A percentile compares a stretch with the other conserved stretches of the same genome.
Conservation (phyloP, 2,888 invertebrate species). For the Aquatica leii region DNA sequence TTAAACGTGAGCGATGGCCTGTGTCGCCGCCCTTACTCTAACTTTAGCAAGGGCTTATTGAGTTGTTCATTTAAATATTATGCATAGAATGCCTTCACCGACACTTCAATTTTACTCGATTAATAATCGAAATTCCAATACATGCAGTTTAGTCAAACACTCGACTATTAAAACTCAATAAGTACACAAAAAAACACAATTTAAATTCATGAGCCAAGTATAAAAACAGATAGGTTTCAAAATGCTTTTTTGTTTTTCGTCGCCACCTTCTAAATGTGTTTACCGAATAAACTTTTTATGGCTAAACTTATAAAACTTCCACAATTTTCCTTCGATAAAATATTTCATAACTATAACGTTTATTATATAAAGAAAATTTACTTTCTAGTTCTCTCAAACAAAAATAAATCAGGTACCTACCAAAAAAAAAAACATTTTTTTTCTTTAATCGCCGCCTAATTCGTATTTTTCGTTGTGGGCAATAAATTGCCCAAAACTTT, state of each 20-base stretch:
- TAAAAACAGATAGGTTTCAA: conserved; percentile 3
- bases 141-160: too few relatives aligned
- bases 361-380: too few relatives aligned
- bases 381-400: too few relatives aligned
- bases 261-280: too few relatives aligned
- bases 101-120: background rate
- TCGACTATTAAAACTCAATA: too few relatives aligned
- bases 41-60: conserved; percentile 26
- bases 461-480: background rate
- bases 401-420: background rate
- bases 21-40: conserved; percentile 33
- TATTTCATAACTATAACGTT: too few relatives aligned
- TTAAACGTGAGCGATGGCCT: conserved; percentile 37
- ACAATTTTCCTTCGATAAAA: too few relatives aligned
- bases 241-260: background rate
- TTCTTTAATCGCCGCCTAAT: background rate
- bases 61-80: conserved; percentile 32
- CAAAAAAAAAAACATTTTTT: background rate
- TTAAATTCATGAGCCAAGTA: too few relatives aligned
- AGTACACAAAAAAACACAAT: too few relatives aligned
- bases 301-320: too few relatives aligned
- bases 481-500: background rate
- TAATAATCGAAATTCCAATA: too few relatives aligned
- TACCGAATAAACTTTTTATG: too few relatives aligned
- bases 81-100: conserved; percentile 25